phyloP scores from a whole-genome alignment of 2,797 vertebrate species.

The Selene dorsalis region DNA sequence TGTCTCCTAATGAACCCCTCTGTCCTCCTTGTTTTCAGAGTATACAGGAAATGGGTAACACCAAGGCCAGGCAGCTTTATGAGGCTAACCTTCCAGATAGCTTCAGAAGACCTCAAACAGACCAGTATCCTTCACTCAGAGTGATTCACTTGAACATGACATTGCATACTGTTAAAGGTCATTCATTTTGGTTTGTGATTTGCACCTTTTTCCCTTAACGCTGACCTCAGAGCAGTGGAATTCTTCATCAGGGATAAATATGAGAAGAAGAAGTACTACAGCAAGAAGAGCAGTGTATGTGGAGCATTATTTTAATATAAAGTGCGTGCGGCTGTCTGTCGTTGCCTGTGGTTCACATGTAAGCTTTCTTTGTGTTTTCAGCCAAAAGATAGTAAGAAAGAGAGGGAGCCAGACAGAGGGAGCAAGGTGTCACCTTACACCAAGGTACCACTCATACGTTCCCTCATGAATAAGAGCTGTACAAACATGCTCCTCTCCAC shows the following conservation, averaged over 20 bases:
- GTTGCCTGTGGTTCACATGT: background rate
- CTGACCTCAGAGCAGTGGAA: slow-evolving; percentile 91
- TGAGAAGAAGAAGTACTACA: slow-evolving; percentile 96
- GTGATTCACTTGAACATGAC: background rate
- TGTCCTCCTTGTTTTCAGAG: slow-evolving; percentile 79
- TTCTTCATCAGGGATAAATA: slow-evolving; percentile 99
- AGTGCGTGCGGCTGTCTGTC: background rate
- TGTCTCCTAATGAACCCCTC: background rate
- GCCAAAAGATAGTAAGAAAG: slow-evolving; percentile 91
- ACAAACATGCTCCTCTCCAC: background rate
- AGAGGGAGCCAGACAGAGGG: slow-evolving; percentile 88
- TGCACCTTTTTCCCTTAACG: slow-evolving; percentile 53
- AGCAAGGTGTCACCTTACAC: slow-evolving; percentile 85
- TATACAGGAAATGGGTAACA: slow-evolving; percentile 97
- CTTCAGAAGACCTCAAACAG: slow-evolving; percentile 96
- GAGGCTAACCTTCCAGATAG: slow-evolving; percentile 96
- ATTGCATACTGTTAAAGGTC: background rate
- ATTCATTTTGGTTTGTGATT: background rate
- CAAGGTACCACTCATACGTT: slow-evolving; percentile 82
- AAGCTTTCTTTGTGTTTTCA: slow-evolving; percentile 35
- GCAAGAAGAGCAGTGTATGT: slow-evolving; percentile 88
- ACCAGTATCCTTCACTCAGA: slow-evolving; percentile 93
- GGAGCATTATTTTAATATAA: slow-evolving; percentile 3
- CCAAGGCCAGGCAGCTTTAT: slow-evolving; percentile 91
- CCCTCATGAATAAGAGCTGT: background rate